Base-by-base conservation (phyloP, 2,888 invertebrate species). In the Synergus gifuensis region DNA sequence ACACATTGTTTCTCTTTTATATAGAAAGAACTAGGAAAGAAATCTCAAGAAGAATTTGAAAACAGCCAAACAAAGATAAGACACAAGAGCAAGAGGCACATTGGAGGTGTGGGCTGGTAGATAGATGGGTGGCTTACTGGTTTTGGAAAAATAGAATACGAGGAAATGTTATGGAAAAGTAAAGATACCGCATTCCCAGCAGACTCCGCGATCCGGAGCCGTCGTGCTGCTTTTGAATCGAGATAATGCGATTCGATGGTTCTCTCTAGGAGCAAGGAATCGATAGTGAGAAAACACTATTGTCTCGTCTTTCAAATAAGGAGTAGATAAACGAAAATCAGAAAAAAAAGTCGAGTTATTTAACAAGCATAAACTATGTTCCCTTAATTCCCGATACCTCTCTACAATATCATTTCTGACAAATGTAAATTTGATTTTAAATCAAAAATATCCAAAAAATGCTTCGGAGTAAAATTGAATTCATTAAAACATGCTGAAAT, bases 181-280 rank as follows among this genome's bases (percentile, higher is more conserved):
- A 80, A 84, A 69, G 67, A 81, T 73, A 79, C 76, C 76, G 54
- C 28, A 78, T 82, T 82, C 77, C 78, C 84, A 79, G 14, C 63
- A 63, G 78, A 77, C 78, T 82, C 54, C 76, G 77, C 78, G 81
- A 84, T 84, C 82, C 81, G 79, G 76, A 81, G 81, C 78, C 69
- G 73, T 78, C 78, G 60, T 49, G 81, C 78, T 62, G 82, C 81
- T 85, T 79, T 84, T 67, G 84, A 85, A 85, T 83, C 83, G 83
- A 83, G 79, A 87, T 86, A 85, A 85, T 80, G 83, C 54, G 78
- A 84, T 83, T 83, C 82, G 82, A 82, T 82, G 78, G 64, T 46
- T 62, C 79, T 85, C 80, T 79, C 80, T 81, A 63, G 79, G 81
- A 82, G 81, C 79, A 64, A 44, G 79, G 40, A 82, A 82, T 86